These are phyloP conservation scores for Vidua chalybeata DNA, from an alignment of 2,113 vertebrate genomes.

Conservation along the genomic window DNA sequence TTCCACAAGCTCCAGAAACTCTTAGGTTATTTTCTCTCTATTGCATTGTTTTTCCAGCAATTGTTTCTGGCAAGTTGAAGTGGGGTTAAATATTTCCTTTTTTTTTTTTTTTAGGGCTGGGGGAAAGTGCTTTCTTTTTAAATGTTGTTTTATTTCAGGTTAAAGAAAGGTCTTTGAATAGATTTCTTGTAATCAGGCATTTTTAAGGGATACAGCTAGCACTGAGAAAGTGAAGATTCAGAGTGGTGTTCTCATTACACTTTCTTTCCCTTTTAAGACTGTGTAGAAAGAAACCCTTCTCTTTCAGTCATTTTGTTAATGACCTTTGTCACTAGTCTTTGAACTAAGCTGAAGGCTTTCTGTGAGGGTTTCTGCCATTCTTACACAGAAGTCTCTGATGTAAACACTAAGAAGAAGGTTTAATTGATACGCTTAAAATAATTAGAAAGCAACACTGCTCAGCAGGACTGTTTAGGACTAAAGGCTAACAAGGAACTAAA, in stretches of 20 bases:
- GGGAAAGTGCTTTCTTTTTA: neutral
- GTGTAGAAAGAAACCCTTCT: neutral
- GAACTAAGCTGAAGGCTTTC: conserved; percentile 20
- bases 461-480: conserved; percentile 47
- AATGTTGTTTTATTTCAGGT: neutral
- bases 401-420: conserved; percentile 51
- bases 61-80: neutral
- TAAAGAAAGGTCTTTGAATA: neutral
- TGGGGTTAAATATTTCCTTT: neutral
- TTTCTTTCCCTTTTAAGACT: conserved; percentile 12
- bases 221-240: neutral
- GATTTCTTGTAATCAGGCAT: neutral
- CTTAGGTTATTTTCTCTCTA: neutral
- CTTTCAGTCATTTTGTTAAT: conserved; percentile 26
- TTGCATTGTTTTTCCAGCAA: neutral
- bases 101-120: neutral
- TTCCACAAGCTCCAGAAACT: neutral
- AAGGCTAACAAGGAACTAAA: conserved; percentile 65
- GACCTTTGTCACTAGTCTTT: conserved; percentile 33
- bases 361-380: conserved; percentile 9
- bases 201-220: neutral
- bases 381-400: conserved; percentile 42
- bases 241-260: neutral
- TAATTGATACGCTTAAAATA: conserved; percentile 69
- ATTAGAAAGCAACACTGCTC: conserved; percentile 64